A percentile compares a stretch with the other conserved stretches of the same genome.
Evolutionary conservation across 1,140 invertebrate genomes (phyloP).

Genomic region (Spodoptera litura): DNA sequence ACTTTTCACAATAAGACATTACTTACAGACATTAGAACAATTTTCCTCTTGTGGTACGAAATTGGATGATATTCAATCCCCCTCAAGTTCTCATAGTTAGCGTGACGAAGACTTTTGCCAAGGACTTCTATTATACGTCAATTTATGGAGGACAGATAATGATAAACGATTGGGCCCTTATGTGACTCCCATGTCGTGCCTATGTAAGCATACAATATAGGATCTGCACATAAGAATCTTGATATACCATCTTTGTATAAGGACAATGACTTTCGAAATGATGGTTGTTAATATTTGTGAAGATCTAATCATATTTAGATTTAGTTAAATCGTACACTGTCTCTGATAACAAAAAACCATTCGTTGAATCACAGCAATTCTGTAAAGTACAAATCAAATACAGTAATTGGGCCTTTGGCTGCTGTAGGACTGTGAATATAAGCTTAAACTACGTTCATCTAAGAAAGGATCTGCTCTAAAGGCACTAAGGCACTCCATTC

Average conservation of each 20-base stretch:
- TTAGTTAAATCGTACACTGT: not conserved
- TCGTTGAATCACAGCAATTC: no score
- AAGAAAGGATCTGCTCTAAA: not conserved
- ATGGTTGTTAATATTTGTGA: no score
- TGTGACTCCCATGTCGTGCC: not conserved
- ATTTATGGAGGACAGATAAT: slow-evolving; percentile 10
- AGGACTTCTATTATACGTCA: slow-evolving; percentile 4
- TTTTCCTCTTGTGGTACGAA: slow-evolving; percentile 22
- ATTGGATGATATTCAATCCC: slow-evolving; percentile 18
- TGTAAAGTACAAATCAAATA: no score
- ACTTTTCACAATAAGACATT: slow-evolving; percentile 28
- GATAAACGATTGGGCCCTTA: not conserved
- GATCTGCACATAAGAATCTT: no score
- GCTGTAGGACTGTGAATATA: no score
- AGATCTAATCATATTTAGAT: not conserved
- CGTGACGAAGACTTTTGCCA: slow-evolving; percentile 5
- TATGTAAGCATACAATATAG: no score
- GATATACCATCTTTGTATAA: no score
- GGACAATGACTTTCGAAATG: no score
- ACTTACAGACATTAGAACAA: not conserved
- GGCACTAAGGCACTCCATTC: not conserved
- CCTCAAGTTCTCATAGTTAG: slow-evolving; percentile 17
- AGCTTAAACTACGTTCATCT: not conserved
- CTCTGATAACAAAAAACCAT: no score
- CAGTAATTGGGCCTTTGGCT: no score